Percentiles rank a stretch among this genome's conserved stretches.
Conservation (phyloP, 2,113 vertebrate species). For the Cyanoramphus novaezelandiae region DNA sequence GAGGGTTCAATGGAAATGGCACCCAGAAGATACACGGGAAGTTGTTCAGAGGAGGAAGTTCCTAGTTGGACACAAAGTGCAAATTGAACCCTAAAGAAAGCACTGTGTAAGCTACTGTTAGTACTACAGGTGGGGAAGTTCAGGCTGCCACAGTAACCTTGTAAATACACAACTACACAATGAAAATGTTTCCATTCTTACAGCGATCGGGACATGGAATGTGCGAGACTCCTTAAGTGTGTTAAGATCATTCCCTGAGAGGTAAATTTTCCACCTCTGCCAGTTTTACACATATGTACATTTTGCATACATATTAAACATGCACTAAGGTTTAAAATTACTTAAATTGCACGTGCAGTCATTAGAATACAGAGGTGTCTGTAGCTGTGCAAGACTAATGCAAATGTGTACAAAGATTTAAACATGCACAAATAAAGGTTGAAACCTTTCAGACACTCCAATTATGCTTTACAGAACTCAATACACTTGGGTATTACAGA, state of each 20-base stretch:
- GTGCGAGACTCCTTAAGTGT: conserved; percentile 42
- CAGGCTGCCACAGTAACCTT: background rate
- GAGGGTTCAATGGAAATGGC: background rate
- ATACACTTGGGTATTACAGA: background rate
- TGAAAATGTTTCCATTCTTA: conserved; percentile 3
- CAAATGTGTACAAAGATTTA: conserved; percentile 41
- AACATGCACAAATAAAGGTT: conserved; percentile 48
- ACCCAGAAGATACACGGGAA: background rate
- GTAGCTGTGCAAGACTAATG: conserved; percentile 62
- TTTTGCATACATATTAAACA: conserved; percentile 63
- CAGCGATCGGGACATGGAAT: background rate
- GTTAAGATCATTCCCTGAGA: conserved; percentile 51
- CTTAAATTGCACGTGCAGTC: conserved; percentile 53
- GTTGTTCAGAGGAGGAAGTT: background rate
- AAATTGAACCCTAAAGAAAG: background rate
- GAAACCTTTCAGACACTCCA: conserved; percentile 28
- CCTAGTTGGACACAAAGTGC: conserved; percentile 11
- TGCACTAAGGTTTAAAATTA: conserved; percentile 57
- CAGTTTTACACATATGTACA: conserved; percentile 61
- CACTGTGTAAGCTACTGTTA: background rate
- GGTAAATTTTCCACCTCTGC: conserved; percentile 60
- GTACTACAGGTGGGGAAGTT: background rate
- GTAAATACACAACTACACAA: conserved; percentile 9
- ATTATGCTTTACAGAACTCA: background rate
- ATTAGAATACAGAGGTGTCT: conserved; percentile 60